Evolutionary conservation across 1,140 invertebrate genomes (phyloP).

Genomic region (Lanistes nyassanus): DNA sequence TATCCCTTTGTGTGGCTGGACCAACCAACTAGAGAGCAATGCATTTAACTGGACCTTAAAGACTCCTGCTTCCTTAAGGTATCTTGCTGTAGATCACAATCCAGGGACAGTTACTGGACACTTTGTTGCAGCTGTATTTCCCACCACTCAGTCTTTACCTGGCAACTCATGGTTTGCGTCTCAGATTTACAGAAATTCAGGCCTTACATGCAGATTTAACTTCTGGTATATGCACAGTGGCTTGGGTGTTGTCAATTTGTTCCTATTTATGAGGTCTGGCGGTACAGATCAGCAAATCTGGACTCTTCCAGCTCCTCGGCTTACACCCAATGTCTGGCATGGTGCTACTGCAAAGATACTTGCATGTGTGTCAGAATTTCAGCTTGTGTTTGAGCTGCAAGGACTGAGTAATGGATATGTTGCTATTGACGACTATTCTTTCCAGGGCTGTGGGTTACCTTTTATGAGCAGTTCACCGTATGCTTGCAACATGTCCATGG

Average conservation of each 20-base stretch:
- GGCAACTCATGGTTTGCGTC: constrained; percentile 45
- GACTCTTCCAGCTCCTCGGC: constrained; percentile 18
- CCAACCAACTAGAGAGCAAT: constrained; percentile 32
- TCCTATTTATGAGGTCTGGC: constrained; percentile 66
- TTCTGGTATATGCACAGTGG: constrained; percentile 63
- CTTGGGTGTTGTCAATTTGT: constrained; percentile 37
- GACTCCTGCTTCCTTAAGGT: constrained; percentile 37
- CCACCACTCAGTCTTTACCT: constrained; percentile 23
- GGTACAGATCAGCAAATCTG: constrained; percentile 42
- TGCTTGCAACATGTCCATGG: constrained; percentile 74
- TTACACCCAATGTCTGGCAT: constrained; percentile 42
- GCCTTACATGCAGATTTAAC: constrained; percentile 49
- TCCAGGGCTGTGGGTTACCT: constrained; percentile 19
- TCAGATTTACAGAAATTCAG: constrained; percentile 50
- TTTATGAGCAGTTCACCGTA: constrained; percentile 33
- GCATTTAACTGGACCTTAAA: constrained; percentile 45
- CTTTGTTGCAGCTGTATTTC: constrained; percentile 40
- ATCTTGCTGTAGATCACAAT: no score
- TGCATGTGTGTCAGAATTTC: constrained; percentile 58
- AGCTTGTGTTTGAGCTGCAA: constrained; percentile 52
- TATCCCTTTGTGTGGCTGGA: constrained; percentile 49
- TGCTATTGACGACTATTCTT: constrained; percentile 54
- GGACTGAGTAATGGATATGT: constrained; percentile 31
- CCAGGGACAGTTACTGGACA: no score
- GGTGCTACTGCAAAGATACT: constrained; percentile 64